Conservation (phyloP, 2,113 vertebrate genomes). For the Archilochus colubris region DNA sequence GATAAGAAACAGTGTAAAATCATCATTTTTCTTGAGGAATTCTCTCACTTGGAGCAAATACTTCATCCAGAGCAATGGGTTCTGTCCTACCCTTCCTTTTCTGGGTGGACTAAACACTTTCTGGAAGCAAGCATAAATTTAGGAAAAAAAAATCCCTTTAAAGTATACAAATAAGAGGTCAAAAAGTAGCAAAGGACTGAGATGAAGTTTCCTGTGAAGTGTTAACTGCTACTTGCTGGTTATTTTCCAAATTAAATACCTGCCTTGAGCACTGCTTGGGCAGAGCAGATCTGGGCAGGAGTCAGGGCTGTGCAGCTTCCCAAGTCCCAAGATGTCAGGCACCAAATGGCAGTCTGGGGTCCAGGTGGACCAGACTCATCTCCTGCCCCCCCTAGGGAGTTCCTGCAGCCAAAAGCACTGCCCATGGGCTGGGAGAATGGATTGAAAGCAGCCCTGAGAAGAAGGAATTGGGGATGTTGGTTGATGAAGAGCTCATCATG, state of each 20-base stretch:
- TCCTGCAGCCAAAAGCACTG: background rate
- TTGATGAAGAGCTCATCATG: no score
- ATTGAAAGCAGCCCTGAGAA: no score
- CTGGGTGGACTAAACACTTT: background rate
- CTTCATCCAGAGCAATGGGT: background rate
- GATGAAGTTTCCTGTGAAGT: background rate
- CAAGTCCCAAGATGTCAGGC: rapidly evolving
- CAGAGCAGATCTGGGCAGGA: background rate
- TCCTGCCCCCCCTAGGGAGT: background rate
- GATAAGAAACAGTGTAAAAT: background rate
- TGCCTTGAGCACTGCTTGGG: background rate
- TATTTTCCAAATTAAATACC: background rate
- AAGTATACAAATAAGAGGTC: background rate
- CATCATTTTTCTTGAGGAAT: background rate
- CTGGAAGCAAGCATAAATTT: no score
- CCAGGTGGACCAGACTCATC: background rate
- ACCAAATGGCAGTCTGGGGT: rapidly evolving
- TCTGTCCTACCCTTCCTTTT: background rate
- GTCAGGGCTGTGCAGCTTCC: no score
- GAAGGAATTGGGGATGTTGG: no score
- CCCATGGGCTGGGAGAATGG: no score
- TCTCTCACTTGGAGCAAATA: background rate
- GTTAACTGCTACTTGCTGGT: background rate
- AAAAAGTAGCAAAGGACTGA: background rate
- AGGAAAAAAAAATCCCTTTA: background rate